Base-by-base conservation (phyloP, 2,797 vertebrate species). In the Perodicticus potto region DNA sequence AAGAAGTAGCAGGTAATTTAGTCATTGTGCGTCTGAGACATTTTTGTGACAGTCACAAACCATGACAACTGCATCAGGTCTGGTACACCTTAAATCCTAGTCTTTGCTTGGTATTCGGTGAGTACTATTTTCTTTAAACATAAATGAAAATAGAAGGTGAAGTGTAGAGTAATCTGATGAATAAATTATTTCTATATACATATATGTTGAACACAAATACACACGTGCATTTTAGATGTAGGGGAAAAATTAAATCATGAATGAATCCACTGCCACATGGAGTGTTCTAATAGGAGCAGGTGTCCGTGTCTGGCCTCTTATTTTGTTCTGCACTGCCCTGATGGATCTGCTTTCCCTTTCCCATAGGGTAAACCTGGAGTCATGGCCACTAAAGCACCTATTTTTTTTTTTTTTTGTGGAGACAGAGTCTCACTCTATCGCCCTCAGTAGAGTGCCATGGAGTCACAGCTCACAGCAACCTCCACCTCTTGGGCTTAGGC, bases 271-370 rank as follows among this genome's bases (percentile, higher is more conserved):
- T 83, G 82, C 86, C 83, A 32, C 55, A 89, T 74, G 83, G 4
- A 4, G 32, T 88, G 4, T 49, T 67, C 69, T 25, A 34, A 16
- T 85, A 19, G 80, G 74, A 92, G 55, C 80, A 92, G 32, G 45
- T 88, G 22, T 89, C 65, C 94, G 5, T 63, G 84, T 76, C 34
- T 12, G 86, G 76, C 22, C 53, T 63, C 3, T 37, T 85, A 85
- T 67, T 95, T 87, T 85, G 14, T 90, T 90, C 69, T 91, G 70
- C 91, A 57, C 14, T 83, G 40, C 67, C 74, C 92, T 91, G 81
- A 90, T 63, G 59, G 55, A 80, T 94, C 34, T 86, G 40, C 82
- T 94, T 96, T 93, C 77, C 74, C 77, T 88, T 8, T 76, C 32
- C 57, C 16, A 29, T 88, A 59, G 29, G 77, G 53, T 53, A 90